phyloP scores from a whole-genome alignment of 2,888 invertebrate genomes.

The Luffia ferchaultella region DNA sequence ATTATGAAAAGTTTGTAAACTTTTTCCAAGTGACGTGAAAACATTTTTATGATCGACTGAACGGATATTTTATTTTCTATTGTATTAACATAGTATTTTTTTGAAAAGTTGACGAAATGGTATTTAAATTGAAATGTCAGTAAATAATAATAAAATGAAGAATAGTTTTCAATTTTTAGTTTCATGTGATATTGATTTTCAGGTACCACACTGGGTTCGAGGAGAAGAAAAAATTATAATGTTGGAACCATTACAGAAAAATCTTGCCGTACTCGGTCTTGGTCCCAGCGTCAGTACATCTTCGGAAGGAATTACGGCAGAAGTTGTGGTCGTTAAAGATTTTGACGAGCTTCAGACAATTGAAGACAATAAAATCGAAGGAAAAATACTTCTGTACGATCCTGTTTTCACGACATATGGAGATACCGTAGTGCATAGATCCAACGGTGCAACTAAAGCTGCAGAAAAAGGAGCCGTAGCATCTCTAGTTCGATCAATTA shows the following conservation, averaged over 20 bases:
- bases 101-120: too few species aligned
- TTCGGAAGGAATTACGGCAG: conserved; percentile 74
- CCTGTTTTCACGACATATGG: conserved; percentile 72
- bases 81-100: too few species aligned
- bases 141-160: too few species aligned
- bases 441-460: conserved; percentile 72
- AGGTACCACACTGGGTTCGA: conserved; percentile 62
- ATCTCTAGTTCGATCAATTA: conserved; percentile 75
- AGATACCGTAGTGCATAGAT: conserved; percentile 71
- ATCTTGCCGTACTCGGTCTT: conserved; percentile 73
- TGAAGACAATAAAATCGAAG: conserved; percentile 52
- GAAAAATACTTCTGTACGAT: conserved; percentile 83
- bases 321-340: conserved; percentile 74
- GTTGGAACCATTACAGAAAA: conserved; percentile 68
- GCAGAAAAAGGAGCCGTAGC: conserved; percentile 80
- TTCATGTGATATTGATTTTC: too few species aligned
- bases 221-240: conserved; percentile 74
- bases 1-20: too few species aligned
- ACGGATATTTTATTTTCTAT: too few species aligned
- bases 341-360: conserved; percentile 70
- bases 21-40: too few species aligned
- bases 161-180: too few species aligned
- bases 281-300: conserved; percentile 77
- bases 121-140: too few species aligned
- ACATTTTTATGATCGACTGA: too few species aligned